phyloP scores from a whole-genome alignment of 2,888 invertebrate species.

The Dynastes tityus region DNA sequence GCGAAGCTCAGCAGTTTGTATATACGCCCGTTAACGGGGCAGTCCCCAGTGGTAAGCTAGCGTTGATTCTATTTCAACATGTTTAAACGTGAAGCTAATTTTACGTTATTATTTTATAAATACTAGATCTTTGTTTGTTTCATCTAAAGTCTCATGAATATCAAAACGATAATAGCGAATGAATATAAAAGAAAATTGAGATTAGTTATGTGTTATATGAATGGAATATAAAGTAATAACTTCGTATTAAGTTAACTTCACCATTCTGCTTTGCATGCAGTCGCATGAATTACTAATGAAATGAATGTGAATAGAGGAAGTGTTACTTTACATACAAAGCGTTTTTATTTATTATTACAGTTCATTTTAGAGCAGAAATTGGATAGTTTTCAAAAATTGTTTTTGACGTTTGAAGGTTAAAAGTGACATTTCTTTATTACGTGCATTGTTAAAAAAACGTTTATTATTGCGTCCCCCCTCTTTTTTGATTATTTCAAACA shows the following conservation, averaged over 20 bases:
- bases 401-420: conserved; percentile 20
- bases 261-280: conserved; percentile 55
- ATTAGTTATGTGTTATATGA: too few relatives aligned
- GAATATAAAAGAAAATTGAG: too few relatives aligned
- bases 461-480: conserved; percentile 1
- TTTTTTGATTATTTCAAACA: conserved; percentile 3
- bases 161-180: too few relatives aligned
- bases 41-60: conserved; percentile 68
- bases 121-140: not conserved
- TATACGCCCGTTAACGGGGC: conserved; percentile 79
- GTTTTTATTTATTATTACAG: too few relatives aligned
- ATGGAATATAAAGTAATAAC: conserved; percentile 50
- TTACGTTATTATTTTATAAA: conserved; percentile 63
- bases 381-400: conserved; percentile 32
- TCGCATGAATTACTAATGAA: conserved; percentile 61
- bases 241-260: conserved; percentile 54
- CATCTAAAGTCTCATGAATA: not conserved
- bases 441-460: conserved; percentile 47
- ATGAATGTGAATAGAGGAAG: conserved; percentile 55
- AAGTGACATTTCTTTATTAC: conserved; percentile 32
- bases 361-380: too few relatives aligned
- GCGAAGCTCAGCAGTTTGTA: conserved; percentile 88
- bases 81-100: conserved; percentile 59
- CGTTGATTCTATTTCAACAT: conserved; percentile 59
- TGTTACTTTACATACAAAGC: conserved; percentile 27